Evolutionary conservation across 2,113 vertebrate genomes (phyloP).

Genomic region (Otolemur garnettii): DNA sequence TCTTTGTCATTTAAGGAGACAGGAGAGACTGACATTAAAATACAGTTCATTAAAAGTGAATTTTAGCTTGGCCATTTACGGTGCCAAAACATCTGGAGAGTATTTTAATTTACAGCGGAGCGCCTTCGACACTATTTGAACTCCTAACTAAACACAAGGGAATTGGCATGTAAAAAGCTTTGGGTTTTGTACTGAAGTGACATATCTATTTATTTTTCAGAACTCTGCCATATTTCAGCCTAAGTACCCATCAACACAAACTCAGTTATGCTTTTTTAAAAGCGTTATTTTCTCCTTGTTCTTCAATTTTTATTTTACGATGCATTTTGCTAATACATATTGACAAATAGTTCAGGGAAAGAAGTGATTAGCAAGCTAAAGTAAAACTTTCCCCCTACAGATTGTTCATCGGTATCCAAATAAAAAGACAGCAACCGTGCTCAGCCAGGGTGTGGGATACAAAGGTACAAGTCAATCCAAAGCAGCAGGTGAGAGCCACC

Average conservation of each 20-base stretch:
- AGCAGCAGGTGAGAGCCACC: background rate
- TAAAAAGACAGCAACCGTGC: constrained; percentile 15
- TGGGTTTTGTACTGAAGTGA: constrained; percentile 64
- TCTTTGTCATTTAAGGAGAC: constrained; percentile 87
- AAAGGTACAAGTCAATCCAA: background rate
- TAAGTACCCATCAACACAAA: constrained; percentile 51
- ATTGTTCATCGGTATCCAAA: constrained; percentile 24
- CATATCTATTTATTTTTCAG: constrained; percentile 80
- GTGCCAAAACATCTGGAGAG: constrained; percentile 87
- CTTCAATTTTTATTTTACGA: constrained; percentile 44
- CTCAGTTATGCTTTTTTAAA: constrained; percentile 59
- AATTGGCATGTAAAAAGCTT: constrained; percentile 81
- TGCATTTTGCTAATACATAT: constrained; percentile 51
- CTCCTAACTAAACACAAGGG: constrained; percentile 87
- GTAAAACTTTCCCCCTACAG: background rate
- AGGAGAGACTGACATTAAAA: constrained; percentile 88
- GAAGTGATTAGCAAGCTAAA: constrained; percentile 50
- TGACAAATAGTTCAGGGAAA: constrained; percentile 66
- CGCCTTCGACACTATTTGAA: constrained; percentile 85
- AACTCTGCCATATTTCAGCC: constrained; percentile 57
- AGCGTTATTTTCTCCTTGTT: background rate
- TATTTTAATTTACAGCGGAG: constrained; percentile 83
- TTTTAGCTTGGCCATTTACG: constrained; percentile 85
- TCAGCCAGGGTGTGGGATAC: background rate
- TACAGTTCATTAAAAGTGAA: constrained; percentile 87